A percentile compares a stretch with the other conserved stretches of the same genome.
phyloP scores from a whole-genome alignment of 1,140 invertebrate genomes.

The Drosophila varians region DNA sequence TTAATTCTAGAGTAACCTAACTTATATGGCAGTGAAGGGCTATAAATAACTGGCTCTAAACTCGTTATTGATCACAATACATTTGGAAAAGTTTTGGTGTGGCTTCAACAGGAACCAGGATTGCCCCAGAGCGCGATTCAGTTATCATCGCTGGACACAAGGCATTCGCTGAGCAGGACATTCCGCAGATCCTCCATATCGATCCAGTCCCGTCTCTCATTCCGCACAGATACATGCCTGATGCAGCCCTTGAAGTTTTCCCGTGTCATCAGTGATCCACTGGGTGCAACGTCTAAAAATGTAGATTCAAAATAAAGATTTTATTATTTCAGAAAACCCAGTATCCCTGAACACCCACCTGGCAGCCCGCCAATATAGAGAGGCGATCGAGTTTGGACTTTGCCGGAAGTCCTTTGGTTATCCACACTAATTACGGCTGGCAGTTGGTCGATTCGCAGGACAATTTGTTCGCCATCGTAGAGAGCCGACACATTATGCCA shows the following conservation, averaged over 20 bases:
- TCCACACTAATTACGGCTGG: conserved; percentile 84
- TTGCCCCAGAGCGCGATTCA: conserved; percentile 20
- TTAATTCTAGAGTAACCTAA: conserved; percentile 42
- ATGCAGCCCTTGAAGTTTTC: conserved; percentile 97
- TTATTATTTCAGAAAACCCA: neutral
- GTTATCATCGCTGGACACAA: conserved; percentile 69
- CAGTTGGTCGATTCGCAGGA: conserved; percentile 89
- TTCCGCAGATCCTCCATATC: conserved; percentile 92
- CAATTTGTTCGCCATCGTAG: conserved; percentile 88
- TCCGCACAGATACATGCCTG: conserved; percentile 90
- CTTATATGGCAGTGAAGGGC: conserved; percentile 74
- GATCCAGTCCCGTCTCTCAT: conserved; percentile 90
- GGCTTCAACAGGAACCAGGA: conserved; percentile 67
- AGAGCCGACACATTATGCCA: conserved; percentile 93
- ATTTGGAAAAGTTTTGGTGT: conserved; percentile 80
- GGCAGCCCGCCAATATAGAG: conserved; percentile 94
- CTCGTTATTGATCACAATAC: conserved; percentile 77
- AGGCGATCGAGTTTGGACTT: conserved; percentile 85
- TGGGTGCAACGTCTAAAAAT: conserved; percentile 86
- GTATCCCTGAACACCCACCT: conserved; percentile 85
- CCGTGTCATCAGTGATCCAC: conserved; percentile 87
- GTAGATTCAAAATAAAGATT: neutral
- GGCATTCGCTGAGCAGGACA: conserved; percentile 93
- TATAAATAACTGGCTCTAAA: conserved; percentile 58
- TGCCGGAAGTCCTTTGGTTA: conserved; percentile 51